Conservation (phyloP, 1,140 invertebrate species). For the Drosophila asahinai region DNA sequence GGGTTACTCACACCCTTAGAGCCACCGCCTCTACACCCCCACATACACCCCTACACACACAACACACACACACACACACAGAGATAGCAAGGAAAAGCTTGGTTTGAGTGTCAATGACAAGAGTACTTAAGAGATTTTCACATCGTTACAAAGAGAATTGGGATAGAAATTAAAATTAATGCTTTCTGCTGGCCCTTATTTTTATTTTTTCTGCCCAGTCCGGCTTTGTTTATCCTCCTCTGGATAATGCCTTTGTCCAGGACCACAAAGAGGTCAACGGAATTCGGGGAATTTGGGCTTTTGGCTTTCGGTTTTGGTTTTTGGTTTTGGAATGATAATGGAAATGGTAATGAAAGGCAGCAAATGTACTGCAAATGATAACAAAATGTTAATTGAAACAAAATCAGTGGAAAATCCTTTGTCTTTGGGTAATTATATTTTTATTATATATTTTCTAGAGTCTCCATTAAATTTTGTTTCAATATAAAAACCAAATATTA, state of each 20-base stretch:
- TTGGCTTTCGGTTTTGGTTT: not conserved
- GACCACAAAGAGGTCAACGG: slow-evolving; percentile 51
- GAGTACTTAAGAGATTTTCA: slow-evolving; percentile 84
- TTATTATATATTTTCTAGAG: no score
- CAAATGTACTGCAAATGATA: slow-evolving; percentile 28
- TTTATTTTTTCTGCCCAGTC: not conserved
- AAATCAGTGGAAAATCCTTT: not conserved
- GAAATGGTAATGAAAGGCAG: slow-evolving; percentile 5
- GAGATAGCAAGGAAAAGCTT: slow-evolving; percentile 7
- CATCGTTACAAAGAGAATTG: slow-evolving; percentile 84
- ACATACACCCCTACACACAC: slow-evolving; percentile 29
- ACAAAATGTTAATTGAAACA: slow-evolving; percentile 26
- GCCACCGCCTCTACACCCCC: slow-evolving; percentile 8
- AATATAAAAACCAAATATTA: no score
- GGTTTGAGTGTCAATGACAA: slow-evolving; percentile 84
- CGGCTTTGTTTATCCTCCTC: slow-evolving; percentile 9
- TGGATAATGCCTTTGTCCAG: slow-evolving; percentile 21
- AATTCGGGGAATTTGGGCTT: slow-evolving; percentile 24
- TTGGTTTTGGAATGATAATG: not conserved
- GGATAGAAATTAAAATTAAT: slow-evolving; percentile 84
- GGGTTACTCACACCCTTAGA: slow-evolving; percentile 35
- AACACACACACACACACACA: slow-evolving; percentile 7
- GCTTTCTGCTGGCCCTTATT: slow-evolving; percentile 47
- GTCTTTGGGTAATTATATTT: not conserved
- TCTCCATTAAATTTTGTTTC: no score